A percentile compares a stretch with the other conserved stretches of the same genome.
Conservation (phyloP, 2,113 vertebrate genomes). For the Callithrix jacchus region DNA sequence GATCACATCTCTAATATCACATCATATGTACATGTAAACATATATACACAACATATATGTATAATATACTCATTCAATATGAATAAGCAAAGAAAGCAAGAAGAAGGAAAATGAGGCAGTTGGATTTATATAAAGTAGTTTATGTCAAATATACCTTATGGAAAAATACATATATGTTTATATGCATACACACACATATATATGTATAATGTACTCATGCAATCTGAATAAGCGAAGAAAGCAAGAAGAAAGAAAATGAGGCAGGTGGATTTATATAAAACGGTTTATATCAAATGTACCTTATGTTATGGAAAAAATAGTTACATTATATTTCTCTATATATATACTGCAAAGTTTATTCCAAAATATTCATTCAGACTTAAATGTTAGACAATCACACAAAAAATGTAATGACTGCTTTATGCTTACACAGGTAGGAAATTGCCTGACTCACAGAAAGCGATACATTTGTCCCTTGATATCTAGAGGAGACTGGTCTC, state of each 20-base stretch:
- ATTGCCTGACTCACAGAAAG: neutral
- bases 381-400: neutral
- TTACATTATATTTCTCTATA: neutral
- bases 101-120: neutral
- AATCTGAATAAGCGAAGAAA: neutral
- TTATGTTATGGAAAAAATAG: neutral
- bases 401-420: neutral
- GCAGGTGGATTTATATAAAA: neutral
- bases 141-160: neutral
- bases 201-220: neutral
- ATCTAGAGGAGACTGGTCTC: neutral
- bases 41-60: no score
- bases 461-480: neutral
- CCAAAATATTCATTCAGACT: neutral
- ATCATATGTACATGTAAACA: no score
- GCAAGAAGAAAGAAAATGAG: neutral
- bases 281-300: neutral
- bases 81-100: neutral
- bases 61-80: neutral
- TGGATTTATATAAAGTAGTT: neutral
- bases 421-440: neutral
- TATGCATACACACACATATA: no score
- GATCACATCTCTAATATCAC: no score
- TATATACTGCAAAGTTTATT: neutral
- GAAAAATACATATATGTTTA: neutral